Percentiles rank a stretch among this genome's conserved stretches.
phyloP scores from a whole-genome alignment of 2,797 vertebrate genomes.

The Enteromius mattozi region DNA sequence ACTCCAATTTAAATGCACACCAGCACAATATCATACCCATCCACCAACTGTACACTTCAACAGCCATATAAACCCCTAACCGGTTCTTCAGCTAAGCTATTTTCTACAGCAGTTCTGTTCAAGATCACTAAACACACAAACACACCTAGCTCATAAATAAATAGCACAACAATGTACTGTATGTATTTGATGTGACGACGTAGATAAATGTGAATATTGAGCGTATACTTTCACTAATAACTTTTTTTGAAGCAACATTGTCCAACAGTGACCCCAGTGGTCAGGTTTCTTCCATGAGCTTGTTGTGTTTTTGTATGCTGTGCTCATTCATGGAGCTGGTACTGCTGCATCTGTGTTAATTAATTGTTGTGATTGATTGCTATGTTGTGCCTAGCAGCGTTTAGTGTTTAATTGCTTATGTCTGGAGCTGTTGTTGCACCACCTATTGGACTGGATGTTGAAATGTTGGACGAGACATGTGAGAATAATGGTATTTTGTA shows the following conservation, averaged over 20 bases:
- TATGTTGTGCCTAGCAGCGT: not conserved
- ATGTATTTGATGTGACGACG: not conserved
- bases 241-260: not conserved
- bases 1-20: conserved; percentile 43
- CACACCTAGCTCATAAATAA: not conserved
- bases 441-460: conserved; percentile 6
- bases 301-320: not conserved
- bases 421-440: not conserved
- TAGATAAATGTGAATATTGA: not conserved
- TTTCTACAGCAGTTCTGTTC: conserved; percentile 27
- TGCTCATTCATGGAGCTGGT: not conserved
- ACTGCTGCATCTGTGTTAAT: not conserved
- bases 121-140: conserved; percentile 40
- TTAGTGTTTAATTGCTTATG: conserved; percentile 7
- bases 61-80: conserved; percentile 54
- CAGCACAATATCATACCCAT: conserved; percentile 58
- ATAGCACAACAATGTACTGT: not conserved
- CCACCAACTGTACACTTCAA: conserved; percentile 48
- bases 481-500: not conserved
- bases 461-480: not conserved
- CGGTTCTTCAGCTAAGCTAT: conserved; percentile 19
- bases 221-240: not conserved
- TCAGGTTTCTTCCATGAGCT: not conserved
- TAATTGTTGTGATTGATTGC: conserved; percentile 17
- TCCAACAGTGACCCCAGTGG: not conserved